phyloP scores from a whole-genome alignment of 2,888 invertebrate genomes.

The Eulithis testata region DNA sequence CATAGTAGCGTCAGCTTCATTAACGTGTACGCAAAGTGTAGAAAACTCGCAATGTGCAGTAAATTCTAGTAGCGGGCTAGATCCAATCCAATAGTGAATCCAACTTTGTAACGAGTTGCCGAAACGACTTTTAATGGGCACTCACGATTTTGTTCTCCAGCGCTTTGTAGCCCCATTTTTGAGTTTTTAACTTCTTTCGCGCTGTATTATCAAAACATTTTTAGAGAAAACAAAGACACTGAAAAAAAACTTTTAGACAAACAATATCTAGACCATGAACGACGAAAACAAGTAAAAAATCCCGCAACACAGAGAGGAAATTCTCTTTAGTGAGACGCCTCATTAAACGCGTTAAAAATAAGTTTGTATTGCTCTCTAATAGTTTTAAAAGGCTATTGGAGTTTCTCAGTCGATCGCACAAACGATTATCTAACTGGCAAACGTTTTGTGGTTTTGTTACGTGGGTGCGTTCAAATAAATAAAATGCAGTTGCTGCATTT shows the following conservation, averaged over 20 bases:
- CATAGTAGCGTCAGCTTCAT: neutral
- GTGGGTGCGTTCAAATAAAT: constrained; percentile 23
- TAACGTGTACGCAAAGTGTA: neutral
- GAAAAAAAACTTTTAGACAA: no score
- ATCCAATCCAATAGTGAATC: neutral
- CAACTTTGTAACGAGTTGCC: constrained; percentile 24
- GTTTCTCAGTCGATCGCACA: constrained; percentile 35
- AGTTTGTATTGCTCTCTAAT: constrained; percentile 22
- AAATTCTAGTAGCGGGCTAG: no score
- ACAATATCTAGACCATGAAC: neutral
- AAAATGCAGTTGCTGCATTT: constrained; percentile 7
- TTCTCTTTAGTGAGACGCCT: neutral
- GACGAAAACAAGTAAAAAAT: neutral
- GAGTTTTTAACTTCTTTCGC: no score
- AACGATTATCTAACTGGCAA: constrained; percentile 36
- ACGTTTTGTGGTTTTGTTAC: constrained; percentile 29
- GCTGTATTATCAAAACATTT: no score
- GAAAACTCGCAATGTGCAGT: no score
- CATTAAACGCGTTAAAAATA: constrained; percentile 3
- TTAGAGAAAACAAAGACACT: no score
- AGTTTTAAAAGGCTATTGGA: constrained; percentile 30
- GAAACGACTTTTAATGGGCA: constrained; percentile 24
- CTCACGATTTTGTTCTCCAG: neutral
- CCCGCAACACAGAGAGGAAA: neutral
- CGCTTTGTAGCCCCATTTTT: neutral